Percentiles rank a stretch among this genome's conserved stretches.
These are phyloP conservation scores for Girardinus metallicus DNA, from an alignment of 2,797 vertebrate genomes.

Conservation along the genomic window DNA sequence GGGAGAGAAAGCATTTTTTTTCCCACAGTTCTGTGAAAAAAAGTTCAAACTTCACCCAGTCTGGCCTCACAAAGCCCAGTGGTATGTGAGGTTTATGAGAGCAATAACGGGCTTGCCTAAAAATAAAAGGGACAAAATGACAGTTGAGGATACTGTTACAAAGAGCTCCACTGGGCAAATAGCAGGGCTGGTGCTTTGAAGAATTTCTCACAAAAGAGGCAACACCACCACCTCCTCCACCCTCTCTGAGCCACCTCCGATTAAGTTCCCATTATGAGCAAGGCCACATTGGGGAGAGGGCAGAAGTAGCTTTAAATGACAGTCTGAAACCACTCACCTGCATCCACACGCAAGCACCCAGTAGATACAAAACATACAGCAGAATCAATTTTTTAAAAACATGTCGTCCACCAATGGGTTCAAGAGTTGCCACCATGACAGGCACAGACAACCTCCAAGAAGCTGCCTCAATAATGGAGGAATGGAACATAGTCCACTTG, in stretches of 20 bases:
- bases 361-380: neutral
- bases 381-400: neutral
- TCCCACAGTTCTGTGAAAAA: slow-evolving; percentile 17
- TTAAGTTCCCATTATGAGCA: slow-evolving; percentile 70
- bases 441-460: too few species aligned
- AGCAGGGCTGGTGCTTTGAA: slow-evolving; percentile 72
- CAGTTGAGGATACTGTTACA: slow-evolving; percentile 77
- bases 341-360: slow-evolving; percentile 28
- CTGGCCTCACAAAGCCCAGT: slow-evolving; percentile 62
- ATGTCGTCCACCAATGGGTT: too few species aligned
- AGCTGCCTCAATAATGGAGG: too few species aligned
- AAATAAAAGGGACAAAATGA: slow-evolving; percentile 81
- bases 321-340: slow-evolving; percentile 62
- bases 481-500: too few species aligned
- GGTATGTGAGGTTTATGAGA: slow-evolving; percentile 65
- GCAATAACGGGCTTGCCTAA: slow-evolving; percentile 70
- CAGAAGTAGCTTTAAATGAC: slow-evolving; percentile 65
- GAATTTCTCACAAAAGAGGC: slow-evolving; percentile 67
- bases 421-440: too few species aligned
- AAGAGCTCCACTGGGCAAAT: slow-evolving; percentile 69
- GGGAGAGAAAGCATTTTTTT: slow-evolving; percentile 7
- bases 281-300: slow-evolving; percentile 57
- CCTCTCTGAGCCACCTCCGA: slow-evolving; percentile 46
- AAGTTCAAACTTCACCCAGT: slow-evolving; percentile 66
- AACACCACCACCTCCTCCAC: slow-evolving; percentile 17